These are phyloP conservation scores for Myotis yumanensis DNA, from an alignment of 2,113 vertebrate genomes.

Conservation along the genomic window DNA sequence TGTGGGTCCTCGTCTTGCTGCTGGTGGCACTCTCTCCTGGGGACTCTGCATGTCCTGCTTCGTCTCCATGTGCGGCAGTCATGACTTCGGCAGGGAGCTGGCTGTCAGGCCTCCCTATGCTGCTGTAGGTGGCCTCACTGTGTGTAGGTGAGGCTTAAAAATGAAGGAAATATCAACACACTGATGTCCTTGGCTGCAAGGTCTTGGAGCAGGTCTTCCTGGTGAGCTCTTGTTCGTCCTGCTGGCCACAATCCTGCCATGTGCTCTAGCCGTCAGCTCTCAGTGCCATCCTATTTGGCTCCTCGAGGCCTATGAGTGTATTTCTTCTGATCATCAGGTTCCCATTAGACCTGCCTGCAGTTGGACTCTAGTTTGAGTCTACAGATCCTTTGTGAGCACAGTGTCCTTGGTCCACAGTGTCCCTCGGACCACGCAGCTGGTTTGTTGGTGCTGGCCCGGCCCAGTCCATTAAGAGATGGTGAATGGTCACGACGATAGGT, in stretches of 20 bases:
- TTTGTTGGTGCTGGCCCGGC: neutral
- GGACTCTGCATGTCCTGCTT: neutral
- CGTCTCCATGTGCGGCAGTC: accelerated
- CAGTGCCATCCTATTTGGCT: neutral
- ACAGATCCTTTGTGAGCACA: neutral
- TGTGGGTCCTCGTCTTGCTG: neutral
- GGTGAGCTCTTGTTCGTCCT: neutral
- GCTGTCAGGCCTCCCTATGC: accelerated
- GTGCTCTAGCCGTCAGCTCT: neutral
- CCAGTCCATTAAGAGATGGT: neutral
- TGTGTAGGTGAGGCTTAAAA: neutral
- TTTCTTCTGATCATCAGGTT: neutral
- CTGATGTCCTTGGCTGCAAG: neutral
- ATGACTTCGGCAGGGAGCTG: too few species aligned
- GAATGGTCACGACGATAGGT: neutral
- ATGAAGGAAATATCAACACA: accelerated
- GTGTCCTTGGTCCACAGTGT: accelerated
- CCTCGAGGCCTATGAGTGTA: too few species aligned
- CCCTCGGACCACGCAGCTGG: neutral
- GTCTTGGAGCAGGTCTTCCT: neutral
- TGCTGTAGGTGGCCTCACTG: too few species aligned
- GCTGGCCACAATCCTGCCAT: neutral
- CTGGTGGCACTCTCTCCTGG: neutral
- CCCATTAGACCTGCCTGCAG: neutral
- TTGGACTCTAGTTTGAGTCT: neutral